Conservation (phyloP, 1,140 invertebrate genomes). For the Drosophila ercepeae region DNA sequence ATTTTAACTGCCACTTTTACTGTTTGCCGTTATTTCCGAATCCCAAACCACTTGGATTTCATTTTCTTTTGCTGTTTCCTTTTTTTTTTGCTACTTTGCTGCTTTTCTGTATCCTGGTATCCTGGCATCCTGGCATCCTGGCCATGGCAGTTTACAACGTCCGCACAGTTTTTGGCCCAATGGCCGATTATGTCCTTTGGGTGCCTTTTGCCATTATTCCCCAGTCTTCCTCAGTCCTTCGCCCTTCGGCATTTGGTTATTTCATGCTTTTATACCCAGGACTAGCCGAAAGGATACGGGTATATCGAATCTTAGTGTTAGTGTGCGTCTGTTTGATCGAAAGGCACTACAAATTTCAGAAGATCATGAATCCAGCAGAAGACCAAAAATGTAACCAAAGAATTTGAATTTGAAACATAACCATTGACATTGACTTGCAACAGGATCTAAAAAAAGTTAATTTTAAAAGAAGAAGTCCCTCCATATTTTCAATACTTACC, state of each 20-base stretch:
- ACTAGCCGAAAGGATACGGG: neutral
- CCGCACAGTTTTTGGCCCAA: slow-evolving; percentile 65
- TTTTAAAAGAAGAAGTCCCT: no score
- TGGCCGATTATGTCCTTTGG: slow-evolving; percentile 80
- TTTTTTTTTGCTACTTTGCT: slow-evolving; percentile 1
- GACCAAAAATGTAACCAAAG: neutral
- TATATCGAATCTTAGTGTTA: neutral
- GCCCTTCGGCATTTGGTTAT: neutral
- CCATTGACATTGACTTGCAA: neutral
- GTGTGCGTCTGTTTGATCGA: neutral
- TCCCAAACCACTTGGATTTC: slow-evolving; percentile 15
- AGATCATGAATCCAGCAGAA: neutral
- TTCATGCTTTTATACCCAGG: neutral
- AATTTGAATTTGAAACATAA: no score
- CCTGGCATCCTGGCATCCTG: slow-evolving; percentile 16
- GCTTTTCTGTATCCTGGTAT: slow-evolving; percentile 1
- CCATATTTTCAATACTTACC: no score
- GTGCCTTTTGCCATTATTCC: slow-evolving; percentile 63
- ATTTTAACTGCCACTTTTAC: slow-evolving; percentile 77
- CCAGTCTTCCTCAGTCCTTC: neutral
- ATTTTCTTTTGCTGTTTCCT: slow-evolving; percentile 5
- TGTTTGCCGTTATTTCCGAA: slow-evolving; percentile 49
- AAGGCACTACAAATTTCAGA: neutral
- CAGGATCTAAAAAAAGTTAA: no score
- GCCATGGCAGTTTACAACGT: slow-evolving; percentile 67